These are phyloP conservation scores for Gadus chalcogrammus DNA, from an alignment of 2,113 vertebrate species.

Conservation along the genomic window DNA sequence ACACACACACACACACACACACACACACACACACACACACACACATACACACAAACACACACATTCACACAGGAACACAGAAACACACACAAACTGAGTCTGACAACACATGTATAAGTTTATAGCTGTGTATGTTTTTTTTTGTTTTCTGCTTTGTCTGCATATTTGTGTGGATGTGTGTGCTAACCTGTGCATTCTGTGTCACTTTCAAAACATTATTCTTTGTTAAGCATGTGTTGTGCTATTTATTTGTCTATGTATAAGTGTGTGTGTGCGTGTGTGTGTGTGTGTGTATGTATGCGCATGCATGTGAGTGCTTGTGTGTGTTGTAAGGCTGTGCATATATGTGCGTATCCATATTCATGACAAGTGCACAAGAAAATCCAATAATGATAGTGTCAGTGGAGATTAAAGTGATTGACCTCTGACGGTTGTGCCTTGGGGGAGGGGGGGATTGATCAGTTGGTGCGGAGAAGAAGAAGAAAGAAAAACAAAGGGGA, in stretches of 20 bases:
- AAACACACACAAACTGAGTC: too few relatives aligned
- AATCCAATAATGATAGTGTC: slow-evolving; percentile 66
- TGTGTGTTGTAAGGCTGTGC: slow-evolving; percentile 9
- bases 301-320: slow-evolving; percentile 4
- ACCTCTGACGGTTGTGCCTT: slow-evolving; percentile 64
- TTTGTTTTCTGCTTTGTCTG: too few relatives aligned
- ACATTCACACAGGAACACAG: too few relatives aligned
- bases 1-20: too few relatives aligned
- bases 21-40: too few relatives aligned
- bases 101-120: too few relatives aligned
- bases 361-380: slow-evolving; percentile 71
- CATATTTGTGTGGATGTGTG: too few relatives aligned
- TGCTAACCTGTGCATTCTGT: too few relatives aligned
- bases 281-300: slow-evolving; percentile 1
- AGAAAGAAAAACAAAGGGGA: neutral
- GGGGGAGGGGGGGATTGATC: slow-evolving; percentile 10
- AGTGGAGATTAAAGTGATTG: slow-evolving; percentile 73
- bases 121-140: too few relatives aligned
- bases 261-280: neutral
- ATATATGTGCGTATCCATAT: slow-evolving; percentile 79
- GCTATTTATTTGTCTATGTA: too few relatives aligned
- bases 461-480: neutral
- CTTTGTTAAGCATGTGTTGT: too few relatives aligned
- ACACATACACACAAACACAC: neutral
- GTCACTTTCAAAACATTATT: too few relatives aligned